A percentile compares a stretch with the other conserved stretches of the same genome.
phyloP scores from a whole-genome alignment of 2,113 vertebrate genomes.

The Paralichthys olivaceus region DNA sequence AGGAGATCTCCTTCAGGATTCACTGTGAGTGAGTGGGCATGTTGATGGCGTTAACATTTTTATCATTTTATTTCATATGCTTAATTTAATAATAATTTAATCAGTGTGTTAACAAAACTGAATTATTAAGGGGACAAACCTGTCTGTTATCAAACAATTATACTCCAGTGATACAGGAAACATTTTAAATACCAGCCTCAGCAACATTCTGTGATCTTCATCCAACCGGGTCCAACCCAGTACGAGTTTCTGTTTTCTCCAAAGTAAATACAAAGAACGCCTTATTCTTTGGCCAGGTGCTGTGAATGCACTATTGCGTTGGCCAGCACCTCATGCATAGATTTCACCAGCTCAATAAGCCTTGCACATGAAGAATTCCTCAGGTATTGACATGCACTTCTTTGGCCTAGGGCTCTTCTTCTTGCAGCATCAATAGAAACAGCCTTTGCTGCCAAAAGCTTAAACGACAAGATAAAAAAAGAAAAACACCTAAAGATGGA shows the following conservation, averaged over 20 bases:
- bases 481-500: neutral
- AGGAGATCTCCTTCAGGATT: no score
- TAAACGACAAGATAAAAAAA: slow-evolving; percentile 4
- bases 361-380: slow-evolving; percentile 62
- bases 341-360: slow-evolving; percentile 64
- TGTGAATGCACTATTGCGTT: slow-evolving; percentile 49
- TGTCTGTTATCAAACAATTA: neutral
- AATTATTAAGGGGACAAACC: neutral
- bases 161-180: neutral
- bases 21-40: no score
- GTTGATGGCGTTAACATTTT: no score
- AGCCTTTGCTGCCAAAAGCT: slow-evolving; percentile 29
- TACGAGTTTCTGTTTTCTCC: slow-evolving; percentile 29
- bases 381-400: slow-evolving; percentile 46
- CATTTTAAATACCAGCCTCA: neutral
- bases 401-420: slow-evolving; percentile 35
- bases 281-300: slow-evolving; percentile 49
- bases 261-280: slow-evolving; percentile 3
- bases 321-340: slow-evolving; percentile 55
- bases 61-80: no score
- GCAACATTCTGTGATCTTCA: slow-evolving; percentile 1
- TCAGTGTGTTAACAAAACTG: neutral
- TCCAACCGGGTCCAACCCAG: slow-evolving; percentile 7
- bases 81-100: neutral
- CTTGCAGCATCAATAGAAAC: slow-evolving; percentile 28